Evolutionary conservation across 2,113 vertebrate genomes (phyloP).

Genomic region (Dascyllus trimaculatus): DNA sequence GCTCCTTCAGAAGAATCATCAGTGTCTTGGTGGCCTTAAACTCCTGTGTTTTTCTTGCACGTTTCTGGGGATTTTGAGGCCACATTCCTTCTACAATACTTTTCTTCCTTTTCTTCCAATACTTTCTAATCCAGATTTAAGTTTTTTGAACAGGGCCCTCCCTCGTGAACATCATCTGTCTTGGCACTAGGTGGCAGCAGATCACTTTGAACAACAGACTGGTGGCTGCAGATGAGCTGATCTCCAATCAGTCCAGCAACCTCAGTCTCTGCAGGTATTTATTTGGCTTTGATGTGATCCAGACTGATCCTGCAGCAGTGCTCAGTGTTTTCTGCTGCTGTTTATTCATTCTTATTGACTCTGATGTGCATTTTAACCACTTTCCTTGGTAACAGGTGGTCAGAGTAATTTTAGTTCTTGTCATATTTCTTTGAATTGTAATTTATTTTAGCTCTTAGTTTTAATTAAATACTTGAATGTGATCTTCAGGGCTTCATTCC

Average conservation of each 20-base stretch:
- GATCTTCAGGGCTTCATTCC: neutral
- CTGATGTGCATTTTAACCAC: neutral
- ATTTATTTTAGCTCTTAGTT: neutral
- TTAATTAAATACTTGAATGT: neutral
- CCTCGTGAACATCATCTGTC: neutral
- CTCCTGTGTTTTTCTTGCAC: too few species aligned
- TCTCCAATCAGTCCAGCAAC: neutral
- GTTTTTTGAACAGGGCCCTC: too few species aligned
- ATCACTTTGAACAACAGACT: conserved; percentile 1
- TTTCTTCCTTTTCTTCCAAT: too few species aligned
- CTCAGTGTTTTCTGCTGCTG: neutral
- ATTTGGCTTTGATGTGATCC: rapidly evolving
- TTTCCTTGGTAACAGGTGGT: neutral
- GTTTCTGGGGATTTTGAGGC: too few species aligned
- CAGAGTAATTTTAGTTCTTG: neutral
- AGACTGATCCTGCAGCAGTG: conserved; percentile 8
- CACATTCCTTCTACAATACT: too few species aligned
- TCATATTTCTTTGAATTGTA: neutral
- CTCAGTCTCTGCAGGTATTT: neutral
- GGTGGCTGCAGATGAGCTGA: neutral
- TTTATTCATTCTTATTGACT: neutral
- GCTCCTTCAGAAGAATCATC: too few species aligned
- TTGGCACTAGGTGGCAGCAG: conserved; percentile 61
- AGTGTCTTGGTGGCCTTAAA: too few species aligned
- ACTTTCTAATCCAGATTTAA: too few species aligned